Base-by-base conservation (phyloP, 2,888 invertebrate genomes). In the Bibio marci region DNA sequence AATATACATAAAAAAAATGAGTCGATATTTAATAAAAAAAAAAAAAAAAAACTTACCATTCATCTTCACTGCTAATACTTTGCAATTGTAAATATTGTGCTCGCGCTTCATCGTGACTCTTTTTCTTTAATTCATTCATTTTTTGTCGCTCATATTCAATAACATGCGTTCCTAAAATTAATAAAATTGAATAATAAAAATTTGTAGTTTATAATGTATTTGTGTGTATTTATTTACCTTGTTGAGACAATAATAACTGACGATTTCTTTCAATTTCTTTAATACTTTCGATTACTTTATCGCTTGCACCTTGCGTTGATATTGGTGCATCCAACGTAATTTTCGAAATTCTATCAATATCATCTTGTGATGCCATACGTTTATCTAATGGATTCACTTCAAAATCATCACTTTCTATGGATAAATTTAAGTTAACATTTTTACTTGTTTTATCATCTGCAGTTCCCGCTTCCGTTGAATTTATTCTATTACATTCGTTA, bases 131-230 rank as follows among this genome's bases (percentile, higher is more conserved):
- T 52, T 87, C 88, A 43, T 78, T 73, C 48, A 91, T 85, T 50
- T 90, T 76, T 48, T 86, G 78, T 30, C 87, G 69, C 59, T 91
- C 90, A 55, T 90, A 82, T 55, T 90, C 88, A 51, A 91, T 88
- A 45, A 91, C 83, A 67, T 83, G 80, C 49, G 83, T 83, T 44
- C 90, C 90, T 90, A 54, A 17, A 26, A 43, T 18, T 40, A 42
- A n/a, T n/a, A 30, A 38, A 25, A 42, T 44, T 30, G 18, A 30
- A 25, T 40, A 33, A 37, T 26, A 13, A 26, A 13, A 15, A 26
- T 35, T 31, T 31, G 5, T 14, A n/a, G n/a, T n/a, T n/a, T n/a
- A n/a, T n/a, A n/a, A n/a, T n/a, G n/a, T n/a, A 13, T 22, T 35
- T 22, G 26, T 14, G 31, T 25, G 32, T 31, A 37, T 32, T 34